Base-by-base conservation (phyloP, 2,888 invertebrate species). In the Melieria crassipennis region DNA sequence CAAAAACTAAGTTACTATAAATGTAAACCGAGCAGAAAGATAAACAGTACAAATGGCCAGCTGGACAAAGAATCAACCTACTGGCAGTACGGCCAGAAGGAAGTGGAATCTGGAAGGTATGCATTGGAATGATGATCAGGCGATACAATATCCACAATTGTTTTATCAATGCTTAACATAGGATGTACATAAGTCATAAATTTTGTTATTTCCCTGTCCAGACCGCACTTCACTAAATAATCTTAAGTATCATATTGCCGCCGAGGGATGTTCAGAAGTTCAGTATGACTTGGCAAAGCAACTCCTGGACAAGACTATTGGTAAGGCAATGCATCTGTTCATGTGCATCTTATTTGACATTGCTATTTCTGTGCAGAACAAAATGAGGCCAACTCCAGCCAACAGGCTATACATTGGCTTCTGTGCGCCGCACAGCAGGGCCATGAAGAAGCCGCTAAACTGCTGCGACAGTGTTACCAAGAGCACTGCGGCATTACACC, bases 381-480 rank as follows among this genome's bases (percentile, higher is more conserved):
- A 61, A 82, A 82, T 72, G 77, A 82, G 67, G 75, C 80, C 30
- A 75, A 82, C 11, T 78, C 83, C 5, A 93, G 92, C 74, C 91
- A 92, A 77, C 90, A 94, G 76, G 97, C 96, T 0, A 91, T 97
- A 65, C 93, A 94, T 81, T 97, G 97, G 97, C 87, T 97, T 63
- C 92, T 96, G n/a, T 93, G 94, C 87, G 96, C 97, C 3, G 96
- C 97, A 0, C 94, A 95, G 81, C 96, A 97, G 85, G 97, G 97
- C 0, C 95, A 96, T 80, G 90, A 92, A 58, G 95, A 96, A 84
- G 97, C 97, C 0, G 93, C 95, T 50, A 91, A 91, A 73, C 89
- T 96, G 81, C 88, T 98, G 3, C 79, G 79, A 3, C 83, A 87
- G 58, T 87, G 87, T 78, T 82, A 76, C 78, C 91, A 92, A 86